phyloP scores from a whole-genome alignment of 1,140 invertebrate genomes.

The Neodiprion virginianus region DNA sequence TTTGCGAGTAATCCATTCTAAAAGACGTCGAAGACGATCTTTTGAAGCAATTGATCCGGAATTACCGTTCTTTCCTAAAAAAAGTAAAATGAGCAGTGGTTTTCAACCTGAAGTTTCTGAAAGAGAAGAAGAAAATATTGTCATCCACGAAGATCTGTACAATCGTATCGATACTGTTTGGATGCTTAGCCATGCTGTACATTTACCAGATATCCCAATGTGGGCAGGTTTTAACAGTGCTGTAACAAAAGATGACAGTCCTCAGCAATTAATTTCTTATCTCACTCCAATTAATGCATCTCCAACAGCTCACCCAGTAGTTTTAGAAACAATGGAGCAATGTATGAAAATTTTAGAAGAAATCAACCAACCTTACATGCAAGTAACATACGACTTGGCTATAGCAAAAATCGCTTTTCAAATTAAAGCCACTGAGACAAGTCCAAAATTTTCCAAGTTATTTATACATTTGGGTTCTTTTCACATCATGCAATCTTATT shows the following conservation, averaged over 20 bases:
- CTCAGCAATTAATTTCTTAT: conserved; percentile 45
- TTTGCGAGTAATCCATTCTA: not conserved
- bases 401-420: conserved; percentile 53
- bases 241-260: conserved; percentile 30
- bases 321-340: conserved; percentile 51
- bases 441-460: conserved; percentile 48
- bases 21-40: conserved; percentile 23
- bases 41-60: conserved; percentile 30
- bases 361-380: conserved; percentile 40
- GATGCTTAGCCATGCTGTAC: conserved; percentile 22
- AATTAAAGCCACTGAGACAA: conserved; percentile 47
- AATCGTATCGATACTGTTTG: conserved; percentile 9
- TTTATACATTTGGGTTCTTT: conserved; percentile 61
- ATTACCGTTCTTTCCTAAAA: conserved; percentile 32
- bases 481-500: conserved; percentile 55
- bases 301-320: conserved; percentile 42
- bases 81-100: conserved; percentile 30
- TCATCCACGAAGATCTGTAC: no score
- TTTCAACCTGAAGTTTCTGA: conserved; percentile 6
- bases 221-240: conserved; percentile 32
- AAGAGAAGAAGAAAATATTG: no score
- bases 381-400: conserved; percentile 51
- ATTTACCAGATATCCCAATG: conserved; percentile 30
- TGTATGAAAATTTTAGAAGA: conserved; percentile 39
- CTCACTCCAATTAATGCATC: conserved; percentile 49